Conservation (phyloP, 2,797 vertebrate species). For the Syngnathus acus region DNA sequence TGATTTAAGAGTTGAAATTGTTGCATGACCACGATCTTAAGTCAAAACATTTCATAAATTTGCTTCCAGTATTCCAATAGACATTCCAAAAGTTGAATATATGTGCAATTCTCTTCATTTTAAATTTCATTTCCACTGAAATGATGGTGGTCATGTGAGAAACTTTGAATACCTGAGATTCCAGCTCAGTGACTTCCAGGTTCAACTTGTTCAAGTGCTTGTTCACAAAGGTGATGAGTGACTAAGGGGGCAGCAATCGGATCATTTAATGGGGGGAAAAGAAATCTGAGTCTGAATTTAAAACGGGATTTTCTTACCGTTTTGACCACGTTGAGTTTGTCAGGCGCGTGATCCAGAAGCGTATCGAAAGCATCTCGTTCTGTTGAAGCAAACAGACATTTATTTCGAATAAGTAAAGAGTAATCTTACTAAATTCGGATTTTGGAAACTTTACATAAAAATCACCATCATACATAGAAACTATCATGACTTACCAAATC, state of each 20-base stretch:
- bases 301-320: conserved; percentile 69
- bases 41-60: too few relatives aligned
- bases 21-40: conserved; percentile 6
- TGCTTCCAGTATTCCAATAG: too few relatives aligned
- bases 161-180: conserved; percentile 78
- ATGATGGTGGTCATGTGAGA: neutral
- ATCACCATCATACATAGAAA: neutral
- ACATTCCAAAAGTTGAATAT: too few relatives aligned
- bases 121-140: neutral
- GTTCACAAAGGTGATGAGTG: conserved; percentile 96
- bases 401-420: too few relatives aligned
- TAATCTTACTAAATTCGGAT: too few relatives aligned
- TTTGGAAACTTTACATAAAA: neutral
- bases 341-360: conserved; percentile 89
- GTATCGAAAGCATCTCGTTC: conserved; percentile 96
- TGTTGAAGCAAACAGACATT: conserved; percentile 36
- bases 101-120: too few relatives aligned
- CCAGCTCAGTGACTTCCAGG: conserved; percentile 91
- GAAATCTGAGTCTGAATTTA: neutral
- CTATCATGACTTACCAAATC: conserved; percentile 78
- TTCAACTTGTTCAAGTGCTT: conserved; percentile 98
- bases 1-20: neutral
- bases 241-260: conserved; percentile 56
- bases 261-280: neutral
- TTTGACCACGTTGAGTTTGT: conserved; percentile 96